Conservation (phyloP, 2,888 invertebrate genomes). For the Pedicia rivosa region DNA sequence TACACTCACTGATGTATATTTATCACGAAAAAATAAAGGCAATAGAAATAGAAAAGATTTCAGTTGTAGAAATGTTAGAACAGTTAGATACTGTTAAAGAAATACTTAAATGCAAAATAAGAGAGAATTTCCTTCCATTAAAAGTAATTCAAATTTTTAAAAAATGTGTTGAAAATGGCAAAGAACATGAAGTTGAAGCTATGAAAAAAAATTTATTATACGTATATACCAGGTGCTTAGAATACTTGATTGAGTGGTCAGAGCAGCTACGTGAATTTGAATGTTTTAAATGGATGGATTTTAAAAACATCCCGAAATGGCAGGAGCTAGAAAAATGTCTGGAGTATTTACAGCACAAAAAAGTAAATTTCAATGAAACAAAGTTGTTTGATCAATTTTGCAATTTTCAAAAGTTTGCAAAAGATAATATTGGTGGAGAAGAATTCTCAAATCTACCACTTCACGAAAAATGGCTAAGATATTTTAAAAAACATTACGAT, state of each 20-base stretch:
- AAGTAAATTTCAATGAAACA: too few relatives aligned
- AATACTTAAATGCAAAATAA: background rate
- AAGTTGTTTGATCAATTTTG: too few relatives aligned
- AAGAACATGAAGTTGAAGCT: conserved; percentile 1
- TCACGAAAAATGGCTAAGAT: conserved; percentile 1
- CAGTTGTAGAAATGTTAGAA: background rate
- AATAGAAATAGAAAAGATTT: conserved; percentile 1
- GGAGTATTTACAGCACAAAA: background rate
- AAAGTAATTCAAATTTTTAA: conserved; percentile 1
- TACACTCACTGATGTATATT: conserved; percentile 1
- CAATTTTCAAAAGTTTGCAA: background rate
- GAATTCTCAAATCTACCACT: background rate
- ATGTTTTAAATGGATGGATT: background rate
- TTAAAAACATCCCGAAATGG: background rate
- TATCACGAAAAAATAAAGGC: conserved; percentile 2
- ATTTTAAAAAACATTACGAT: background rate
- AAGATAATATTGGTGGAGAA: background rate
- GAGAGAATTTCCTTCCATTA: background rate
- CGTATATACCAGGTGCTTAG: conserved; percentile 1
- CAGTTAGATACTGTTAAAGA: background rate
- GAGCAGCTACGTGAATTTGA: background rate
- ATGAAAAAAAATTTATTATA: background rate
- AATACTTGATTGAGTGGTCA: background rate
- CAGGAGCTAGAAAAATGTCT: background rate
- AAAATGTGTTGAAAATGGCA: background rate